These are phyloP conservation scores for Petrophora chlorosata DNA, from an alignment of 2,888 invertebrate genomes.

Conservation along the genomic window DNA sequence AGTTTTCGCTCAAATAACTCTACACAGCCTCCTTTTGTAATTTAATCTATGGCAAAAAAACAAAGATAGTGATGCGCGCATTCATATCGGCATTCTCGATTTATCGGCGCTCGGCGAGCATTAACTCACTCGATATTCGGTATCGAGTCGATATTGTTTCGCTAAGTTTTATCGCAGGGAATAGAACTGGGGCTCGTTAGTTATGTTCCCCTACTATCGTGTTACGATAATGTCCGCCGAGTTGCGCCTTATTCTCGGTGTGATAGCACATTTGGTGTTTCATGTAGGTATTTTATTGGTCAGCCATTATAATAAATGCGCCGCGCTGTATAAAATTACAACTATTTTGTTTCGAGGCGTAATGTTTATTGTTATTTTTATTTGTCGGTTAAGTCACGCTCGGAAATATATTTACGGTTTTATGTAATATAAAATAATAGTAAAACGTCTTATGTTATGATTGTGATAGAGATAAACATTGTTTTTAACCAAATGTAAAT, in stretches of 20 bases:
- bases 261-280: constrained; percentile 40
- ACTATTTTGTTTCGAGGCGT: constrained; percentile 22
- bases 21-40: constrained; percentile 13
- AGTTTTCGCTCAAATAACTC: constrained; percentile 1
- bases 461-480: constrained; percentile 1
- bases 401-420: constrained; percentile 11
- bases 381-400: constrained; percentile 12
- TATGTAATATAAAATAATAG: not conserved
- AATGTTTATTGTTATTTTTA: constrained; percentile 26
- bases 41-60: constrained; percentile 28
- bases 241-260: constrained; percentile 42
- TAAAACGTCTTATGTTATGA: not conserved
- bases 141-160: constrained; percentile 73
- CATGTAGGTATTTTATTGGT: constrained; percentile 36
- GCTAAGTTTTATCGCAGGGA: constrained; percentile 66
- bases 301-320: constrained; percentile 35
- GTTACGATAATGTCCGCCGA: constrained; percentile 67
- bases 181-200: constrained; percentile 62
- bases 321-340: constrained; percentile 23
- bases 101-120: constrained; percentile 54
- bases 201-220: constrained; percentile 68
- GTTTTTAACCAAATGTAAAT: constrained; percentile 1
- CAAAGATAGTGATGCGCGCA: constrained; percentile 37
- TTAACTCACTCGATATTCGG: constrained; percentile 65
- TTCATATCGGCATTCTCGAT: constrained; percentile 39